Evolutionary conservation across 2,888 invertebrate species (phyloP).

Genomic region (Anaspis maculata): DNA sequence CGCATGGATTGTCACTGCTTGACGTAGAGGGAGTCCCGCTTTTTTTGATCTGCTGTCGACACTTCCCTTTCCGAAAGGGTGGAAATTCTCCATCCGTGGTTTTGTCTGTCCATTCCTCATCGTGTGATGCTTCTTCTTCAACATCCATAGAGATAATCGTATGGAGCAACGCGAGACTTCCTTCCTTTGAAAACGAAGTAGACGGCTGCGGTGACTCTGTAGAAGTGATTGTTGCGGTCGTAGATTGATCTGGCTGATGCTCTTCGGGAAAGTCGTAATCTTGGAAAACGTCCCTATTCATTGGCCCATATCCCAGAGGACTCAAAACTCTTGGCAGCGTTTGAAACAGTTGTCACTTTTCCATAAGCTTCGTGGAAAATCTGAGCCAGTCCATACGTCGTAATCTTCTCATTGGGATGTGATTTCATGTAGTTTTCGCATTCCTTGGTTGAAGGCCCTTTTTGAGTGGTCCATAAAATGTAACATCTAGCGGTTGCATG

Average conservation of each 20-base stretch:
- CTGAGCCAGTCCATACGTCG: conserved; percentile 2
- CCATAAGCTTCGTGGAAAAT: conserved; percentile 3
- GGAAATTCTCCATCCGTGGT: too few species aligned
- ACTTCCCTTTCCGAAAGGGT: too few species aligned
- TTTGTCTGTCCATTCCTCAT: too few species aligned
- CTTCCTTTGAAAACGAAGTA: too few species aligned
- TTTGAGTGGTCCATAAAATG: conserved; percentile 15
- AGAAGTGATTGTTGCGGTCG: too few species aligned
- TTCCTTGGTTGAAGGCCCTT: conserved; percentile 13
- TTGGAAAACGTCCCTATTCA: neutral
- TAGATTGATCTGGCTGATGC: too few species aligned
- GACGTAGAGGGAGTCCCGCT: too few species aligned
- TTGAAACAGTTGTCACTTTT: conserved; percentile 1
- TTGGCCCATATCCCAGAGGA: neutral
- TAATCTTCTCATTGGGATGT: conserved; percentile 5
- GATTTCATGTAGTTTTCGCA: conserved; percentile 9
- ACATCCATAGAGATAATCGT: too few species aligned
- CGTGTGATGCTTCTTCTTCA: too few species aligned
- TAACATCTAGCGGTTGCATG: conserved; percentile 15
- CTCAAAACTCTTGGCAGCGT: conserved; percentile 2
- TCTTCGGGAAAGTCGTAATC: neutral
- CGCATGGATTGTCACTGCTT: too few species aligned
- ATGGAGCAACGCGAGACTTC: too few species aligned
- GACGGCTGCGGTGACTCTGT: neutral
- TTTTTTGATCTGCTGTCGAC: too few species aligned